Percentiles rank a stretch among this genome's conserved stretches.
Conservation (phyloP, 2,888 invertebrate genomes). For the Amblyteles armatorius region DNA sequence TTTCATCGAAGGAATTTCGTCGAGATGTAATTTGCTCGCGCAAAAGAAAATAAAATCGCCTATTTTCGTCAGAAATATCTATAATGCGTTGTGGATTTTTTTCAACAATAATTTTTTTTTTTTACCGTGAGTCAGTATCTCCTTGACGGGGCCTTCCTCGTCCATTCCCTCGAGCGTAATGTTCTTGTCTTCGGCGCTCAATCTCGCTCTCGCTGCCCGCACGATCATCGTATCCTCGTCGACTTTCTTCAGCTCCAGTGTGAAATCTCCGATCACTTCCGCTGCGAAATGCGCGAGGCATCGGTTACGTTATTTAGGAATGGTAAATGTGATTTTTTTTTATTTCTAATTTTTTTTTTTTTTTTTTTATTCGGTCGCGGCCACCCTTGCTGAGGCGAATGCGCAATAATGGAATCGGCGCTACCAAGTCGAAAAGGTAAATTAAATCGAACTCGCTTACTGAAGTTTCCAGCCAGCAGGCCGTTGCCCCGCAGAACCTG, state of each 20-base stretch:
- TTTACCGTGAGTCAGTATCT: slow-evolving; percentile 79
- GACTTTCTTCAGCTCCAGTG: slow-evolving; percentile 80
- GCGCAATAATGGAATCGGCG: not conserved
- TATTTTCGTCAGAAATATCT: too few species aligned
- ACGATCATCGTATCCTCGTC: slow-evolving; percentile 78
- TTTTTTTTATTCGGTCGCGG: not conserved
- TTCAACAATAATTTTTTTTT: too few species aligned
- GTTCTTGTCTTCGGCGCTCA: slow-evolving; percentile 75
- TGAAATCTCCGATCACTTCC: slow-evolving; percentile 81
- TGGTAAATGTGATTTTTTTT: not conserved
- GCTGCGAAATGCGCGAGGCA: slow-evolving; percentile 70
- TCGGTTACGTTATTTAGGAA: slow-evolving; percentile 28
- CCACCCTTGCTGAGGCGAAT: not conserved
- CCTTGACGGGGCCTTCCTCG: slow-evolving; percentile 78
- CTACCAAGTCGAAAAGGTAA: not conserved
- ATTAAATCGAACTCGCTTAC: slow-evolving; percentile 75
- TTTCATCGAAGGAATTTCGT: slow-evolving; percentile 73
- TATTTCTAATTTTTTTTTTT: not conserved
- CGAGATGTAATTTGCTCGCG: slow-evolving; percentile 40
- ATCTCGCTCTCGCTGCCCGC: slow-evolving; percentile 80
- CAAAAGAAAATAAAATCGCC: not conserved
- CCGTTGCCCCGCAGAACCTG: slow-evolving; percentile 80
- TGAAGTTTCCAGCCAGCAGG: slow-evolving; percentile 79
- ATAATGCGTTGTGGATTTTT: not conserved
- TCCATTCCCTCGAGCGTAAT: slow-evolving; percentile 81